phyloP scores from a whole-genome alignment of 2,888 invertebrate genomes.

The Beris morrisii region DNA sequence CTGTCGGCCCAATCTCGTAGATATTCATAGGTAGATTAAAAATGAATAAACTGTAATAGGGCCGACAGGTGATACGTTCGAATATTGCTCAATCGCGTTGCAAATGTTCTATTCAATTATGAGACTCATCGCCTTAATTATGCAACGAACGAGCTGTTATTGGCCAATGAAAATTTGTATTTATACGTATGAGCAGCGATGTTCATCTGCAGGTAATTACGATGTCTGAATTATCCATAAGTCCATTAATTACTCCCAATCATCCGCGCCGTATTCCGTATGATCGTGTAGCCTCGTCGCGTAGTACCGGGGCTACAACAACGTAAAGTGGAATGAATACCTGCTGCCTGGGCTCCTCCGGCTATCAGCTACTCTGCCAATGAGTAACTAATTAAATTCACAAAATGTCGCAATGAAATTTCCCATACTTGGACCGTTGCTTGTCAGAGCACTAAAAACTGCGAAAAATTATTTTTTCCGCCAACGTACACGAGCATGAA shows the following conservation, averaged over 20 bases:
- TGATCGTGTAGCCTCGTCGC: slow-evolving; percentile 1
- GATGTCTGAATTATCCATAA: slow-evolving; percentile 31
- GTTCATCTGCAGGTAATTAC: slow-evolving; percentile 19
- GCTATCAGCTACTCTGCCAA: slow-evolving; percentile 31
- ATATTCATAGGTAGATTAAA: no score
- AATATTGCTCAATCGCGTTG: no score
- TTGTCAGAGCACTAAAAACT: slow-evolving; percentile 31
- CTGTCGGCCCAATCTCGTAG: no score
- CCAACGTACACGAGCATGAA: slow-evolving; percentile 20
- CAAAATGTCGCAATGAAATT: slow-evolving; percentile 36
- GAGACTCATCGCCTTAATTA: no score
- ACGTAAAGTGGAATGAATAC: slow-evolving; percentile 3
- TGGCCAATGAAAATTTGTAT: no score
- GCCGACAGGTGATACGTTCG: no score
- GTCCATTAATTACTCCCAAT: slow-evolving; percentile 30
- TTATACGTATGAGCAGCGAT: no score
- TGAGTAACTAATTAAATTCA: slow-evolving; percentile 37
- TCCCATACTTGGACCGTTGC: slow-evolving; percentile 33
- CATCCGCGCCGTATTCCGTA: slow-evolving; percentile 14
- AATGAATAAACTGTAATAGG: no score
- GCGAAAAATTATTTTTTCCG: slow-evolving; percentile 34
- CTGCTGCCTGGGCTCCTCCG: slow-evolving; percentile 5
- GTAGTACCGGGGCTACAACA: not conserved
- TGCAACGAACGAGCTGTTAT: no score
- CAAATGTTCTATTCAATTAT: no score